Percentiles rank a stretch among this genome's conserved stretches.
Evolutionary conservation across 2,888 invertebrate species (phyloP).

Genomic region (Ctena decussata): DNA sequence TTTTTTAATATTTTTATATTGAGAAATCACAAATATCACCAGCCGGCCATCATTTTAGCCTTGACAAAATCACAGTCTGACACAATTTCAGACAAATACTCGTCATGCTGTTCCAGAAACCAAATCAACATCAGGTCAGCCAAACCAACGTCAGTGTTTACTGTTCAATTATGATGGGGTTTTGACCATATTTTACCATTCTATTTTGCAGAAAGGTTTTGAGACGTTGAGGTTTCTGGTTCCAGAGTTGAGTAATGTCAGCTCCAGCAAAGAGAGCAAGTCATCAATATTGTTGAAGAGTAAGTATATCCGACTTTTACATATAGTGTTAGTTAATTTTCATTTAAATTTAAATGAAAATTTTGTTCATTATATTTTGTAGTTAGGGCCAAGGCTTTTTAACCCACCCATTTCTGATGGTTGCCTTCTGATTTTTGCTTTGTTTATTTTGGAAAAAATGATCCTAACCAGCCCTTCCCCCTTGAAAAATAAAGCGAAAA

Average conservation of each 20-base stretch:
- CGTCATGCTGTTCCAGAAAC: no score
- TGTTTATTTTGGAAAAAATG: neutral
- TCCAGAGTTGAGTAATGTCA: slow-evolving; percentile 66
- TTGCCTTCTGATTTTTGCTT: neutral
- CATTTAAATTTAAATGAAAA: slow-evolving; percentile 20
- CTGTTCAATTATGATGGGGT: no score
- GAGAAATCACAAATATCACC: no score
- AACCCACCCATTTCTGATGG: slow-evolving; percentile 2
- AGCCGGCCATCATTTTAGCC: no score
- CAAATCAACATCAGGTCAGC: no score
- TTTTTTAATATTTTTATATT: no score
- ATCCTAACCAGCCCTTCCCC: neutral
- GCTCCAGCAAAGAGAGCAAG: slow-evolving; percentile 74
- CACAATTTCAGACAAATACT: no score
- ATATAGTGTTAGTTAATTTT: neutral
- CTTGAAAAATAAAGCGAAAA: neutral
- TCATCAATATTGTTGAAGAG: slow-evolving; percentile 76
- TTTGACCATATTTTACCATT: no score
- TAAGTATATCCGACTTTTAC: slow-evolving; percentile 65
- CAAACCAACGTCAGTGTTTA: no score
- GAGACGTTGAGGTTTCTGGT: slow-evolving; percentile 73
- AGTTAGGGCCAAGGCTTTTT: slow-evolving; percentile 46
- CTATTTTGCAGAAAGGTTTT: slow-evolving; percentile 79
- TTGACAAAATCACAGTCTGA: no score
- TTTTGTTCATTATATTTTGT: slow-evolving; percentile 23